Evolutionary conservation across 2,113 vertebrate species (phyloP).

Genomic region (Nyctibius bracteatus): DNA sequence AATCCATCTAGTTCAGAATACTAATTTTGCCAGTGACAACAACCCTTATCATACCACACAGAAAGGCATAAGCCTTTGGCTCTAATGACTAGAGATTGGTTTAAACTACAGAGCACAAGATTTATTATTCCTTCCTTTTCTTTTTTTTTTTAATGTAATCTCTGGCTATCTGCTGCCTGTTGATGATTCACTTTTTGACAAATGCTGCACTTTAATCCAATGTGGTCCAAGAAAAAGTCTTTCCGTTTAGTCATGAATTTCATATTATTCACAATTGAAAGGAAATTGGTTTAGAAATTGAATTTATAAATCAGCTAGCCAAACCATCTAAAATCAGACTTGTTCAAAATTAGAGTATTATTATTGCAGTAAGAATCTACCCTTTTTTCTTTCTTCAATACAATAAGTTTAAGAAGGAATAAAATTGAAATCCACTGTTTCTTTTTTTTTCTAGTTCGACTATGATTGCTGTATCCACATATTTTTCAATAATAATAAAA

Average conservation of each 20-base stretch:
- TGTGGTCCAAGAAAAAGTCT: not conserved
- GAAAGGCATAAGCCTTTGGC: not conserved
- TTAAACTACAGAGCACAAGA: not conserved
- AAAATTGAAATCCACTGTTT: not conserved
- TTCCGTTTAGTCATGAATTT: not conserved
- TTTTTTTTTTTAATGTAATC: not conserved
- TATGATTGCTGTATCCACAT: not conserved
- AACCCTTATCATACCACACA: not conserved
- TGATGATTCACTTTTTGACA: conserved; percentile 8
- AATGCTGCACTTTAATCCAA: not conserved
- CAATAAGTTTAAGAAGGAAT: not conserved
- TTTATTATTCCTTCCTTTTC: not conserved
- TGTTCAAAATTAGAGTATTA: not conserved
- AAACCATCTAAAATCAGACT: not conserved
- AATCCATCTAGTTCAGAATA: not conserved
- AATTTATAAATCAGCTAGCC: not conserved
- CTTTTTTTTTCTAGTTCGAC: not conserved
- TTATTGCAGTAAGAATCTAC: not conserved
- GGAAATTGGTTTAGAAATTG: not conserved
- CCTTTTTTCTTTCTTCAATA: not conserved
- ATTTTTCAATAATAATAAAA: not conserved
- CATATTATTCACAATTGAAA: not conserved
- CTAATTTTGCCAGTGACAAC: not conserved
- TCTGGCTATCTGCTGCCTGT: not conserved
- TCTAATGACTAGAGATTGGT: not conserved